Percentiles rank a stretch among this genome's conserved stretches.
Conservation (phyloP, 2,888 invertebrate genomes). For the Eubasilissa splendida region DNA sequence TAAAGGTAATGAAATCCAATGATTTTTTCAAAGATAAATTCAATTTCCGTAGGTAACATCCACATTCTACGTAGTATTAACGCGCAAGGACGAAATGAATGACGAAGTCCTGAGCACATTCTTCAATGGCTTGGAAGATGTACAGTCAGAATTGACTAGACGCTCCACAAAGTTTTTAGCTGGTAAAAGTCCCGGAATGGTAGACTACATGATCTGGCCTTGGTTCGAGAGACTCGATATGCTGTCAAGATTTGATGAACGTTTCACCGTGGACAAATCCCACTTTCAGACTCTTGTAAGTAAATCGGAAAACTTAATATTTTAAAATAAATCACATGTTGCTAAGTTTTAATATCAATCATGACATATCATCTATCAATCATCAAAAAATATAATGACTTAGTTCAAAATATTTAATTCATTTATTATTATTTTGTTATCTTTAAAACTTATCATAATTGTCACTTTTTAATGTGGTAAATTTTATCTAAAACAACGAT, state of each 20-base stretch:
- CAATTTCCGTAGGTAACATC: conserved; percentile 68
- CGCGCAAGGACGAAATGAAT: conserved; percentile 64
- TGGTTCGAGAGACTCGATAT: conserved; percentile 80
- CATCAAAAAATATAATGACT: too few species aligned
- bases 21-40: too few species aligned
- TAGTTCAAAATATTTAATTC: too few species aligned
- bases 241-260: conserved; percentile 74
- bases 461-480: too few species aligned
- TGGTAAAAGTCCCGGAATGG: conserved; percentile 81
- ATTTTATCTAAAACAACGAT: too few species aligned
- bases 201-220: conserved; percentile 90
- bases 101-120: conserved; percentile 69
- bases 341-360: too few species aligned
- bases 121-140: conserved; percentile 74
- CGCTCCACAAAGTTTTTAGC: conserved; percentile 79
- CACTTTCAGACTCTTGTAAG: conserved; percentile 79
- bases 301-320: conserved; percentile 31
- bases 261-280: conserved; percentile 77
- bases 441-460: too few species aligned
- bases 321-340: too few species aligned
- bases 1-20: too few species aligned
- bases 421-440: too few species aligned
- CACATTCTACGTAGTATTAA: conserved; percentile 72
- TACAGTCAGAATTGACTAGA: conserved; percentile 77
- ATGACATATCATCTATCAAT: too few species aligned